Conservation (phyloP, 2,113 vertebrate genomes). For the Thunnus maccoyii region DNA sequence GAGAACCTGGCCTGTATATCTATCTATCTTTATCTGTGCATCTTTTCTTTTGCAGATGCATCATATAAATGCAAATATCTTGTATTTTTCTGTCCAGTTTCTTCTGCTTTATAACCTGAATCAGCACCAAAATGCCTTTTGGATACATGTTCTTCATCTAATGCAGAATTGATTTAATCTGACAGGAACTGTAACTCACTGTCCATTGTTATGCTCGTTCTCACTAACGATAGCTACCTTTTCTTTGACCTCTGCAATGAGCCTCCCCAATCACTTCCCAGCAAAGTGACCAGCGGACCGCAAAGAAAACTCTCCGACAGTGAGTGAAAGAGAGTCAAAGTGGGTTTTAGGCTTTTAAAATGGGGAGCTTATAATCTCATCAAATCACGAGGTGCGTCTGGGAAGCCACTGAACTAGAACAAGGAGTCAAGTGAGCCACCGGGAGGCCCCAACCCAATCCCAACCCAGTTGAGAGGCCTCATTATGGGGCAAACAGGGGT, state of each 20-base stretch:
- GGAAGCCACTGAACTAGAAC: slow-evolving; percentile 65
- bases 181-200: neutral
- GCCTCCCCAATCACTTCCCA: slow-evolving; percentile 7
- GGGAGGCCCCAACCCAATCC: slow-evolving; percentile 21
- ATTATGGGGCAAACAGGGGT: slow-evolving; percentile 39
- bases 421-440: slow-evolving; percentile 44
- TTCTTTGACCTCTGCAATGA: slow-evolving; percentile 11
- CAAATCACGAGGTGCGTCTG: slow-evolving; percentile 64
- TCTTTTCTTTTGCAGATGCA: neutral
- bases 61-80: neutral
- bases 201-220: too few relatives aligned
- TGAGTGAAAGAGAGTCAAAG: slow-evolving; percentile 22
- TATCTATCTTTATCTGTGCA: neutral
- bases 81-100: neutral
- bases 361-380: slow-evolving; percentile 59
- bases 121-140: too few relatives aligned
- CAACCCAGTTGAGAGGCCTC: slow-evolving; percentile 41
- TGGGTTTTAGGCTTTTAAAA: slow-evolving; percentile 48
- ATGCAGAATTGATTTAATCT: neutral
- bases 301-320: slow-evolving; percentile 48
- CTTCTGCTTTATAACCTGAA: neutral
- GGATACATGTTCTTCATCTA: neutral
- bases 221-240: neutral
- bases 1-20: neutral
- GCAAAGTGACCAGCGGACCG: slow-evolving; percentile 41